Evolutionary conservation across 2,113 vertebrate genomes (phyloP), one percentile per base, ranked within the genome.

Genomic region (Ameiurus melas): DNA sequence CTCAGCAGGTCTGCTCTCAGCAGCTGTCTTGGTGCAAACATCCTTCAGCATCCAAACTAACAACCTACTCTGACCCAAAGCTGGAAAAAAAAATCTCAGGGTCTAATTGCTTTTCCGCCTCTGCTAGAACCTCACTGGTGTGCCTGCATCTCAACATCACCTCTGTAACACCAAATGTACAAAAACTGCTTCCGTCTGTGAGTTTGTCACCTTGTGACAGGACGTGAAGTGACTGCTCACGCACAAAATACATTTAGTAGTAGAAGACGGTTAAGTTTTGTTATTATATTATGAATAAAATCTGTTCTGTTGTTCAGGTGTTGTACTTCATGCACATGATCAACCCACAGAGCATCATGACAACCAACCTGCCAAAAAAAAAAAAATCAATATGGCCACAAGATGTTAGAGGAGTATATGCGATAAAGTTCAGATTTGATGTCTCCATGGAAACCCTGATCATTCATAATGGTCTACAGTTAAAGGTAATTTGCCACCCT

Each of bases 81-180:
- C 53, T 47, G 57, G n/a, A n/a, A 85, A 86, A 51, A 87, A 60
- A 73, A 84, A 68, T 87, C 87, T 90, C 84, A 87, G 89, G 89
- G 84, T 90, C 88, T 90, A 89, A 87, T 89, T 87, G 86, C 81
- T 92, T 89, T 88, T 87, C 70, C 66, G 57, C 43, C 85, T 57
- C 79, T 80, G 89, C 53, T 71, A 83, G 85, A 87, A 70, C 57
- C 81, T 39, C 58, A 51, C 53, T 47, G 43, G 51, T 60, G 62
- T 70, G 53, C 84, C 3, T 43, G 70, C 36, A 20, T 5, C 30
- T 70, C 66, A 17, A 5, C 30, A 17, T 70, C 14, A 16, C n/a
- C n/a, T 17, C n/a, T 33, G 66, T 30, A 33, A 17, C 66, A 16
- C 25, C 43, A 66, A 75, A 84, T 33, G 25, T 51, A 71, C 25